Evolutionary conservation across 2,888 invertebrate species (phyloP), one percentile per base, ranked within the genome.

Genomic region (Drosophila prolongata): DNA sequence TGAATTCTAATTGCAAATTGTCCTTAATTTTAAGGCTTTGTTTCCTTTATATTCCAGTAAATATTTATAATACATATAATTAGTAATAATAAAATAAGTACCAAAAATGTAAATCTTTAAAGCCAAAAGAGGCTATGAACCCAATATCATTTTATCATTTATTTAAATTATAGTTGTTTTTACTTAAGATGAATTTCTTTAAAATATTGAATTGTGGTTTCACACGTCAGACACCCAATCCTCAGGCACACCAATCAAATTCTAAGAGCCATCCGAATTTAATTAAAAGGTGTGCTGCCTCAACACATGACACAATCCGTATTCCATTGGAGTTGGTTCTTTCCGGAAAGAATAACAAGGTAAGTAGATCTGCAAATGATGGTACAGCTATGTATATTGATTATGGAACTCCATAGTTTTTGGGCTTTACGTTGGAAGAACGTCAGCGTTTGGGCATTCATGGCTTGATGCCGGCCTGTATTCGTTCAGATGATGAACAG

Each of bases 401-500:
- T 6, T 14, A 6, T 47, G 6, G 4, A 13, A 1, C n/a, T 1
- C 1, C 5, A 4, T 9, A 87, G 89, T 76, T 75, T 1, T 24
- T 89, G 13, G 60, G 62, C 5, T 89, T 69, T 5, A 75, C 96
- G 0, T 94, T 98, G 67, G 95, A 97, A 91, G 99, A 99, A 92
- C 95, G 99, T 1, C 98, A 98, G 93, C 93, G 95, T 40, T 93
- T 99, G 87, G 98, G 98, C 56, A 96, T 99, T 87, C 98, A 98
- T 91, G 99, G 99, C 0, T 94, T 99, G 13, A 93, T 98, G 64
- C 98, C 99, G 1, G 96, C 98, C 1, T 94, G 95, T 35, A 96
- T 98, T 55, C 97, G 97, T 93, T 95, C 95, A 0, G 96, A 96
- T 92, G 96, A 96, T 55, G 96, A 97, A 88, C 98, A 98, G 92